Evolutionary conservation across 92 coral and sea anemone species (phyloP).

Genomic region (Diadumene lineata): DNA sequence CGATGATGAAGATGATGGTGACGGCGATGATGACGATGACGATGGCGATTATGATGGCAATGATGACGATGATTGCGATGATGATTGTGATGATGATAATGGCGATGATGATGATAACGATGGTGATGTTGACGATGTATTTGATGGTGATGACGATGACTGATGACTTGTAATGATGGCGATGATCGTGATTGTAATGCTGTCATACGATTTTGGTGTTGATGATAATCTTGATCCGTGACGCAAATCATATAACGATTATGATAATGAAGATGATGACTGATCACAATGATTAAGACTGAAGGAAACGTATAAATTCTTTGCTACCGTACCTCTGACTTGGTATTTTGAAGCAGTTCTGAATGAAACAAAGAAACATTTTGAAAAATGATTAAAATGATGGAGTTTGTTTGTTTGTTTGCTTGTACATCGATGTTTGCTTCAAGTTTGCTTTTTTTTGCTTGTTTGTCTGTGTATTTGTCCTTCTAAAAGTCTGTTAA

Average conservation of each 20-base stretch:
- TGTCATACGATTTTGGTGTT: background rate
- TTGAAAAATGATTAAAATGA: background rate
- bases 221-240: background rate
- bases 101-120: background rate
- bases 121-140: background rate
- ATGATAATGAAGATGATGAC: background rate
- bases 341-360: background rate
- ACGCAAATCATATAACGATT: background rate
- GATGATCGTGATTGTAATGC: background rate
- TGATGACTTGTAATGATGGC: background rate
- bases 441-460: no score
- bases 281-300: background rate
- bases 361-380: background rate
- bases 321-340: background rate
- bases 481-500: no score
- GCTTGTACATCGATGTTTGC: no score
- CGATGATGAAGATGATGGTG: background rate
- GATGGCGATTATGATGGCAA: background rate
- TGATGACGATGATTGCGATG: background rate
- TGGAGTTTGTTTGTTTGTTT: background rate
- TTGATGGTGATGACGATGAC: background rate
- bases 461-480: no score
- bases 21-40: background rate
- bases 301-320: background rate
- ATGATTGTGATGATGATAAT: background rate